Conservation (phyloP, 1,140 invertebrate species). For the Pachyrhynchus sulphureomaculatus region DNA sequence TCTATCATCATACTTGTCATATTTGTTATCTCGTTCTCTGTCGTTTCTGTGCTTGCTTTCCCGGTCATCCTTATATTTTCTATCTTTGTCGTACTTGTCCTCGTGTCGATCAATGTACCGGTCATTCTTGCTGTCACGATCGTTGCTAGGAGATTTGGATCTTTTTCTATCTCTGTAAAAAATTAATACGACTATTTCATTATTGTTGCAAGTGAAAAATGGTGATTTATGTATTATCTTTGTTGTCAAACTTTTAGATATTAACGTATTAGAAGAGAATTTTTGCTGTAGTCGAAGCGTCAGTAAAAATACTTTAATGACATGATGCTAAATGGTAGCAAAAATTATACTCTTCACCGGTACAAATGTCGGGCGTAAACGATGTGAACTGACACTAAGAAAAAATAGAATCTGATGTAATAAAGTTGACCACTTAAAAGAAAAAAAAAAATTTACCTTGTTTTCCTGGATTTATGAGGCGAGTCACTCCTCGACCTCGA, state of each 20-base stretch:
- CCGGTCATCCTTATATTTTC: constrained; percentile 24
- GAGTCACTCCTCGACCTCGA: constrained; percentile 56
- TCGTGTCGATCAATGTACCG: constrained; percentile 48
- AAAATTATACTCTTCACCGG: too few species aligned
- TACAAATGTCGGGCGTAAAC: too few species aligned
- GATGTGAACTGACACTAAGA: neutral
- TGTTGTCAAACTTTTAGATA: too few species aligned
- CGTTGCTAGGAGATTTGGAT: constrained; percentile 42
- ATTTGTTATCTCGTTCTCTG: constrained; percentile 33
- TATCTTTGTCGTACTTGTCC: constrained; percentile 41
- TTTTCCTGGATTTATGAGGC: constrained; percentile 41
- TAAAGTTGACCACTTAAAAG: too few species aligned
- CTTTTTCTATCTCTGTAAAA: constrained; percentile 40
- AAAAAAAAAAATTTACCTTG: constrained; percentile 12
- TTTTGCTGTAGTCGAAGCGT: too few species aligned
- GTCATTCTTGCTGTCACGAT: constrained; percentile 45
- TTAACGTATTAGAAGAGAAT: too few species aligned
- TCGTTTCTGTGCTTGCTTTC: constrained; percentile 40
- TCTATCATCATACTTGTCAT: constrained; percentile 37
- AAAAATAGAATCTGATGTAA: too few species aligned
- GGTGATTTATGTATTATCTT: too few species aligned
- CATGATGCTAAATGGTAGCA: too few species aligned
- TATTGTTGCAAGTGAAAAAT: too few species aligned
- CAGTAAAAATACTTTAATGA: neutral
- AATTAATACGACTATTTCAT: too few species aligned